Evolutionary conservation across 2,888 invertebrate species (phyloP), one percentile per base, ranked within the genome.

Genomic region (Rhamnusium bicolor): DNA sequence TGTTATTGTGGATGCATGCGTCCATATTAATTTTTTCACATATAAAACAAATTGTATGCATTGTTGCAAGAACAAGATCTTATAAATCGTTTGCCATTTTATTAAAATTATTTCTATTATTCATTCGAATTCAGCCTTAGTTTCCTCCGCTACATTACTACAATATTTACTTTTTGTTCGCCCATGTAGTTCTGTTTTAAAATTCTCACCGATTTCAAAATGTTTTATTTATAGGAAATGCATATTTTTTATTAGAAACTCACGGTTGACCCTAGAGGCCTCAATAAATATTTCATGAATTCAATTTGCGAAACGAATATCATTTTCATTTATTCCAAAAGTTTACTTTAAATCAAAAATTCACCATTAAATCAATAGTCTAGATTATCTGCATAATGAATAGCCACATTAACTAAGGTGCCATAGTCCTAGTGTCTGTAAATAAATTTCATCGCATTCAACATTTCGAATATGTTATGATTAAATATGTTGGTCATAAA

Each of bases 251-350:
- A 29, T n/a, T 65, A 53, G 29, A 65, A 53, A 53, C 29, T 29
- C 32, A 18, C 40, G 19, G 19, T 65, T 65, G 65, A 65, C 65
- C 53, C 53, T 18, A 18, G 53, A 53, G 65, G 65, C 53, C 65
- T 32, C 65, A 10, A 65, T 65, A 65, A 65, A 65, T 65, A 65
- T 65, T 65, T 65, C 65, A 65, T 65, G 65, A 53, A 40, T 65
- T 65, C 53, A 65, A 65, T 53, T 32, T 40, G 65, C 53, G 29
- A 19, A 56, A 27, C 63, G 63, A 63, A 51, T 63, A 51, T 51
- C 63, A 63, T 63, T 51, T 24, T 29, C 49, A 63, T 49, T 63
- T 63, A 29, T 63, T 63, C 51, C 27, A 62, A 63, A 63, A 63
- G 63, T 63, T 63, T 53, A 61, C 18, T 61, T 61, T 47, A 47